phyloP scores from a whole-genome alignment of 2,888 invertebrate genomes.

The Ormyrus pomaceus region DNA sequence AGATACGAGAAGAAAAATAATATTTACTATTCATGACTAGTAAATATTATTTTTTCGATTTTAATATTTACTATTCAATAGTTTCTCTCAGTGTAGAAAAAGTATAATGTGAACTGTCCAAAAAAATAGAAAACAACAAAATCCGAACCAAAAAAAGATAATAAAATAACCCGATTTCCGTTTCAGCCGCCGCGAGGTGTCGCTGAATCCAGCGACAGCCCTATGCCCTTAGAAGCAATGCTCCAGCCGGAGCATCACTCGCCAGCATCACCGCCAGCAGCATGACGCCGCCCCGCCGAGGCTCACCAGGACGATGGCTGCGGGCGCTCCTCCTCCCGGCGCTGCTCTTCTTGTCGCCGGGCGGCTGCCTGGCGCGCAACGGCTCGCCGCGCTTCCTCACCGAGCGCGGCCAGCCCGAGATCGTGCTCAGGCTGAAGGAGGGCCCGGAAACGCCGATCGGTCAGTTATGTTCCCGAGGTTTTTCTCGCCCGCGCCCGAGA shows the following conservation, averaged over 20 bases:
- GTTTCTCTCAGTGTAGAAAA: no score
- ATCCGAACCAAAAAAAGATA: not conserved
- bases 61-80: no score
- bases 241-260: conserved; percentile 7
- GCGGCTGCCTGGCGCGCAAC: conserved; percentile 77
- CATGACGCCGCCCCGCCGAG: conserved; percentile 32
- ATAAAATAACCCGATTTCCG: not conserved
- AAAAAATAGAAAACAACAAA: no score
- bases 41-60: no score
- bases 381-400: conserved; percentile 91
- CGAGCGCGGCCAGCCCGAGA: conserved; percentile 87
- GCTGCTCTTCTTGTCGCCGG: conserved; percentile 13
- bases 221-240: conserved; percentile 37
- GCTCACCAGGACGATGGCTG: not conserved
- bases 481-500: not conserved
- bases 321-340: not conserved
- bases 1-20: no score
- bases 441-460: conserved; percentile 90
- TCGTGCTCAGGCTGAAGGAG: conserved; percentile 92
- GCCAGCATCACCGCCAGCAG: conserved; percentile 23
- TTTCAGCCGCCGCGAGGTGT: not conserved
- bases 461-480: conserved; percentile 75
- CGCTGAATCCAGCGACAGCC: not conserved
- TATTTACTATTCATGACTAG: no score
- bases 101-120: no score